These are phyloP conservation scores for Leucozona laternaria DNA, from an alignment of 2,888 invertebrate species.

Conservation along the genomic window DNA sequence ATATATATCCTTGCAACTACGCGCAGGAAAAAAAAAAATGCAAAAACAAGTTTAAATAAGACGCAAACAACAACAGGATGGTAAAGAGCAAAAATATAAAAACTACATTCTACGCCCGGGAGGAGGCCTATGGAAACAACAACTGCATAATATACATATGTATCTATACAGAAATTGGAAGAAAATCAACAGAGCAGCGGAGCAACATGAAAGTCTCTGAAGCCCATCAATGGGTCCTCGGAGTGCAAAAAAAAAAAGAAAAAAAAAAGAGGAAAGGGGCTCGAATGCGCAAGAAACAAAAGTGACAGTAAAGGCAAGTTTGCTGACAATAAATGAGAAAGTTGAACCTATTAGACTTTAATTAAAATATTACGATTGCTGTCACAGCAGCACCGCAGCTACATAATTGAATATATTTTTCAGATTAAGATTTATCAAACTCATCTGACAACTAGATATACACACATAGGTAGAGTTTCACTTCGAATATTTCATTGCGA, in stretches of 20 bases:
- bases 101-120: constrained; percentile 21
- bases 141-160: no score
- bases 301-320: constrained; percentile 16
- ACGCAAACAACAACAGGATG: constrained; percentile 37
- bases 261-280: not conserved
- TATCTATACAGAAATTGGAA: not conserved
- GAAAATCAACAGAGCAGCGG: not conserved
- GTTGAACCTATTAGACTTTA: constrained; percentile 27
- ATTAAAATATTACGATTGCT: constrained; percentile 20
- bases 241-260: not conserved
- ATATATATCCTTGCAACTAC: constrained; percentile 28
- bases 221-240: not conserved
- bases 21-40: not conserved
- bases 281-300: not conserved
- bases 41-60: constrained; percentile 47
- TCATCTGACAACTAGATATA: not conserved
- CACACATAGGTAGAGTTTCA: not conserved
- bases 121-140: not conserved
- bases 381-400: no score
- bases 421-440: not conserved
- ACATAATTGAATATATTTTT: constrained; percentile 1
- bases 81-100: not conserved
- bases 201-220: not conserved
- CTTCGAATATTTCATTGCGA: not conserved
- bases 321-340: constrained; percentile 34